Base-by-base conservation (phyloP, 2,113 vertebrate genomes). In the Phaetusa simplex region DNA sequence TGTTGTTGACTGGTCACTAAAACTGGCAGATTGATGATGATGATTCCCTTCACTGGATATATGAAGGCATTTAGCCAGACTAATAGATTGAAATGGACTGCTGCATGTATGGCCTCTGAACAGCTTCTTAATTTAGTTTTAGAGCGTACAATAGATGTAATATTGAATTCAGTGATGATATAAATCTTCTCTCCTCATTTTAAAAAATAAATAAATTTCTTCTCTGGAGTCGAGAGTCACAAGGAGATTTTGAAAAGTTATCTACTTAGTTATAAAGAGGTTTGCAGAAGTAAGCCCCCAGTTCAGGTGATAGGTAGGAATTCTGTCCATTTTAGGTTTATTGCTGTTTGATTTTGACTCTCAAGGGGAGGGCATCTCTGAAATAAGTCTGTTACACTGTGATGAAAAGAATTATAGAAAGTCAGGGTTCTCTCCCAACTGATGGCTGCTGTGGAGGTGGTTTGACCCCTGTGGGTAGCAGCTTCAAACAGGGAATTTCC, bases 21-120 rank as follows among this genome's bases (percentile, higher is more conserved):
- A 97, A 97, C 82, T 88, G 79, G 83, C 91, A 95, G 94, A 95
- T 85, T 92, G 88, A 95, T 95, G 95, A 50, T 91, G 85, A 84
- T 93, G 71, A 76, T 43, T 91, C 58, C 50, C 88, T 95, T 91
- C 84, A 42, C 65, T 97, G 86, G 71, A 90, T 92, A 27, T 92
- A 67, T 84, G 77, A 96, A 97, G 91, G 76, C 93, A 62, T 95
- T 96, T 96, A 97, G 94, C 93, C 85, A 97, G 64, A 77, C 86
- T 91, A 95, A 94, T 97, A 94, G 94, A 97, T 95, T 97, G 91
- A 96, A 95, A 89, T 91, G 88, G 94, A 91, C 88, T 96, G 76
- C 83, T 94, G n/a, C 66, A 80, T 82, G 20, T 88, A 84, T 86
- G 72, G 83, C 96, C 82, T 90, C 88, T 95, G 90, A 94, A 91